Evolutionary conservation across 2,888 invertebrate genomes (phyloP).

Genomic region (Polydrusus tereticollis): DNA sequence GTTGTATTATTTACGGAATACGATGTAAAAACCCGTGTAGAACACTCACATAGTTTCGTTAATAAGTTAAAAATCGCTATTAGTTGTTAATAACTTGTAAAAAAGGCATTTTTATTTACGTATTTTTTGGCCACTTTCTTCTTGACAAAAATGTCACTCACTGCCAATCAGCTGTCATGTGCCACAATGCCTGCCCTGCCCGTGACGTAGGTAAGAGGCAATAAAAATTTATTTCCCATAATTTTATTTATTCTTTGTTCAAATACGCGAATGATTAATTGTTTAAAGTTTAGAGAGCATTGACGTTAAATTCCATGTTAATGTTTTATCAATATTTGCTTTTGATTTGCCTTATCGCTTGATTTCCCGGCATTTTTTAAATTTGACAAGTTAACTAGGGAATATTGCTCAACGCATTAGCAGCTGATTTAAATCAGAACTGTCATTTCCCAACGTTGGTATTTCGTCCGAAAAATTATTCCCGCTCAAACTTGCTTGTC

Average conservation of each 20-base stretch:
- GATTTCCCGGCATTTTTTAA: not conserved
- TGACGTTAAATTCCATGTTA: constrained; percentile 3
- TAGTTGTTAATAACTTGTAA: not conserved
- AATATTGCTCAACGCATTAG: not conserved
- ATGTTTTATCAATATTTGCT: constrained; percentile 9
- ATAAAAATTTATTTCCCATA: not conserved
- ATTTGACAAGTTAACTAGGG: not conserved
- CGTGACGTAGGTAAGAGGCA: not conserved
- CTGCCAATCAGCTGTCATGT: not conserved
- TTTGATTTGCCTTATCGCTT: not conserved
- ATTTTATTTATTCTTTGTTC: not conserved
- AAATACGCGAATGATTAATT: not conserved
- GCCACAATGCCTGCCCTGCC: not conserved
- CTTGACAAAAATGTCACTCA: constrained; percentile 26
- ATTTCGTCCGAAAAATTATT: constrained; percentile 17
- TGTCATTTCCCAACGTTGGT: not conserved
- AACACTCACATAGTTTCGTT: constrained; percentile 7
- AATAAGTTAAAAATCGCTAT: not conserved
- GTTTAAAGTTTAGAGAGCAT: constrained; percentile 9
- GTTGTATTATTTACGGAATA: not conserved
- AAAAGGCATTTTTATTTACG: constrained; percentile 33
- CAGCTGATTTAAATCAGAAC: not conserved
- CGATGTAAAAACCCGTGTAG: not conserved
- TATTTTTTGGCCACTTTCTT: constrained; percentile 4
- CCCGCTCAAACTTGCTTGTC: constrained; percentile 29